Percentiles rank a stretch among this genome's conserved stretches.
Conservation (phyloP, 1,140 invertebrate genomes). For the Lordiphosa collinella region DNA sequence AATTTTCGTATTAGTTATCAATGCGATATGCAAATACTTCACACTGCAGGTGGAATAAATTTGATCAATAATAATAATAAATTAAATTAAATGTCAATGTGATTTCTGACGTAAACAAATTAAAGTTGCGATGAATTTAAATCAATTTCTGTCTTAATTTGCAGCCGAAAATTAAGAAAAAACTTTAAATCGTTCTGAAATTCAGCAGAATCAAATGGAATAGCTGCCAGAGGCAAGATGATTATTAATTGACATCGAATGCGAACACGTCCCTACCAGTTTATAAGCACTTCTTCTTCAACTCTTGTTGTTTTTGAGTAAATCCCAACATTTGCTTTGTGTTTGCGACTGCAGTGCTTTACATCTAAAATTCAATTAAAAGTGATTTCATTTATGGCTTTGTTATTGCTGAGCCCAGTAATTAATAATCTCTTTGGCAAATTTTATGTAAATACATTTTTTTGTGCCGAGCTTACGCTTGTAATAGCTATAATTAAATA, state of each 20-base stretch:
- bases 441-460: slow-evolving; percentile 38
- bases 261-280: too few species aligned
- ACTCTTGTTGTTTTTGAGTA: too few species aligned
- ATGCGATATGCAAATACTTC: slow-evolving; percentile 28
- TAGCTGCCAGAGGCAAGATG: too few species aligned
- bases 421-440: slow-evolving; percentile 46
- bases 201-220: too few species aligned
- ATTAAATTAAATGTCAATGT: slow-evolving; percentile 30
- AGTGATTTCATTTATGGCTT: slow-evolving; percentile 30
- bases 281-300: too few species aligned
- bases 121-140: slow-evolving; percentile 10
- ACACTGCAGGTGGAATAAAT: slow-evolving; percentile 10
- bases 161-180: neutral
- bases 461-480: slow-evolving; percentile 10
- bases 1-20: slow-evolving; percentile 26
- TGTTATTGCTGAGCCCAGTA: slow-evolving; percentile 21
- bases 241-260: too few species aligned
- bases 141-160: slow-evolving; percentile 4
- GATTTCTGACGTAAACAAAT: slow-evolving; percentile 21
- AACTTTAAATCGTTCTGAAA: too few species aligned
- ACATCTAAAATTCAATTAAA: slow-evolving; percentile 47
- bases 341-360: neutral
- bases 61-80: slow-evolving; percentile 22
- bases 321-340: slow-evolving; percentile 1
- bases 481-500: slow-evolving; percentile 43